A percentile compares a stretch with the other conserved stretches of the same genome.
Conservation (phyloP, 2,113 vertebrate species). For the Rattus norvegicus region GRCr8 NC_086027.1:27554001-27554500, state of each 20-base stretch:
- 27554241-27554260: neutral
- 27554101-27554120: neutral
- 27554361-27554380: neutral
- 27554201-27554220: conserved; percentile 10
- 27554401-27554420: neutral
- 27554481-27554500: neutral
- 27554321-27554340: neutral
- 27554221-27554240: neutral
- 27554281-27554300: neutral
- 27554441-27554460: neutral
- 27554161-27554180: neutral
- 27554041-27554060: neutral
- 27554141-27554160: neutral
- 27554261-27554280: neutral
- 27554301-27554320: neutral
- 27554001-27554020: neutral
- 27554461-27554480: neutral
- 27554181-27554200: neutral
- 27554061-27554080: neutral
- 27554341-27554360: neutral
- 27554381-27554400: neutral
- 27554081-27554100: neutral
- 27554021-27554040: neutral
- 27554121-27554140: neutral
- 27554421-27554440: neutral